Evolutionary conservation across 2,113 vertebrate species (phyloP).

Genomic region (Aspiorhynchus laticeps): DNA sequence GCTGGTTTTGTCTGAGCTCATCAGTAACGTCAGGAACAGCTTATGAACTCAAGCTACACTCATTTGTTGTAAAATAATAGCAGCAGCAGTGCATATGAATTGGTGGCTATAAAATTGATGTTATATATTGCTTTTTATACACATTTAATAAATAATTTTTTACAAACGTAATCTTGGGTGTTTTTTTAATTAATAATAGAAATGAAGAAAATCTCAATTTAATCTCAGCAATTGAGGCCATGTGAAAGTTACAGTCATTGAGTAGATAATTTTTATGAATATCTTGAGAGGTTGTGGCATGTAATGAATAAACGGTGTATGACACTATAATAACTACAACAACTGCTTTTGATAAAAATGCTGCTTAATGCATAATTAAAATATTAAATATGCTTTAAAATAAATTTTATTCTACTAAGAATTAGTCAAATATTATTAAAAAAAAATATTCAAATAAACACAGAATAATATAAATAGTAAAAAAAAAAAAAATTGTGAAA

Average conservation of each 20-base stretch:
- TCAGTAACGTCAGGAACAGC: constrained; percentile 25
- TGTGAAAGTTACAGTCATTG: neutral
- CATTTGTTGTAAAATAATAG: neutral
- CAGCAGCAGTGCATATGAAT: neutral
- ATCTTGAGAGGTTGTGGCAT: neutral
- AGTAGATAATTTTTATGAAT: neutral
- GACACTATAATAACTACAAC: neutral
- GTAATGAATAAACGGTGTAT: neutral
- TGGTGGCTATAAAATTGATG: neutral
- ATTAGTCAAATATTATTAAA: neutral
- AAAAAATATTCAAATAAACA: neutral
- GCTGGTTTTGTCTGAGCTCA: constrained; percentile 58
- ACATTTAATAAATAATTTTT: constrained; percentile 24
- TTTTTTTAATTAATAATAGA: neutral
- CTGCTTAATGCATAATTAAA: neutral
- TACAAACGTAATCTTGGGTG: neutral
- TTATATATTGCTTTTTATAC: constrained; percentile 6
- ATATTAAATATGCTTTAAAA: neutral
- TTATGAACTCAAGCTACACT: constrained; percentile 20
- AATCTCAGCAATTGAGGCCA: neutral
- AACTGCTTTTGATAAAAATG: neutral
- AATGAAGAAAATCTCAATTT: neutral
- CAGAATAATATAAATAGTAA: too few species aligned
- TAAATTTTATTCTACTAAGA: neutral
- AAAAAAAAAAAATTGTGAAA: neutral